Evolutionary conservation across 1,140 invertebrate genomes (phyloP).

Genomic region (Mya arenaria): DNA sequence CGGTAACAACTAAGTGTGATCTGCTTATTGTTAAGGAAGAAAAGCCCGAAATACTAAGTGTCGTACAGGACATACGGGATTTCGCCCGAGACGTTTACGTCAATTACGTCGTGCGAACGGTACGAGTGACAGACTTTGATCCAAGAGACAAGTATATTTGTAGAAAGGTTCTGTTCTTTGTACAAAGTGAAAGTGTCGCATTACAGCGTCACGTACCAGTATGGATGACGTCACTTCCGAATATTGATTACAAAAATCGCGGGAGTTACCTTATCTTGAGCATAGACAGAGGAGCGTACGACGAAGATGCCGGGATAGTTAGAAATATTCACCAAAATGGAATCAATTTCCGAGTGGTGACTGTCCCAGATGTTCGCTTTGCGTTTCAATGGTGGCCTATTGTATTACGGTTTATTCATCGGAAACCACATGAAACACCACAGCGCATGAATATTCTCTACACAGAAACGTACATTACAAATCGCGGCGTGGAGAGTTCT

Average conservation of each 20-base stretch:
- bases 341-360: background rate
- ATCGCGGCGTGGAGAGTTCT: background rate
- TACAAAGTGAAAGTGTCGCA: background rate
- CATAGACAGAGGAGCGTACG: background rate
- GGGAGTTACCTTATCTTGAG: background rate
- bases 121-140: background rate
- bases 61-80: background rate
- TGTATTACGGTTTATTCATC: background rate
- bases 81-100: background rate
- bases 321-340: background rate
- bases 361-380: background rate
- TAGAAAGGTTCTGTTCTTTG: background rate
- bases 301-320: background rate
- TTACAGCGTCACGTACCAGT: background rate
- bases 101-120: background rate
- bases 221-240: background rate
- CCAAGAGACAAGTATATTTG: background rate
- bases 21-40: background rate
- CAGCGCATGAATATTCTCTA: background rate
- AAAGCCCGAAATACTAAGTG: background rate
- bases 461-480: background rate
- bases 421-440: background rate
- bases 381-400: background rate
- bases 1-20: background rate
- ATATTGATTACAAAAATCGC: background rate